Base-by-base conservation (phyloP, 2,113 vertebrate species). In the Proteles cristata region DNA sequence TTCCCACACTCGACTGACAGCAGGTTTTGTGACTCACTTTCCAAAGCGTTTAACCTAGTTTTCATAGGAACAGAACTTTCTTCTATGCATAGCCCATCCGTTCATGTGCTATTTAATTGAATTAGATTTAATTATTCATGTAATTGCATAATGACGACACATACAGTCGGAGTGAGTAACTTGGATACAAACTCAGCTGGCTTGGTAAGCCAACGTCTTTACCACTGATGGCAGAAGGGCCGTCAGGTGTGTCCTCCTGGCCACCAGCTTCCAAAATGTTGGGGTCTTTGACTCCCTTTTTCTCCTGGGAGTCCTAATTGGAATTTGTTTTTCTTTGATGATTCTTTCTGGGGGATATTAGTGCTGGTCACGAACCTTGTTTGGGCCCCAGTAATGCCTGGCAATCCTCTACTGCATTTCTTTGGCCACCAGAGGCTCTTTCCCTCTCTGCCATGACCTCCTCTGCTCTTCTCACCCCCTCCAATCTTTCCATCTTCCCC, bases 51-150 rank as follows among this genome's bases (percentile, higher is more conserved):
- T 86, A 86, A 66, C 73, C 81, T 43, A 43, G 73, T 66, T 93
- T 85, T 94, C 55, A 31, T 25, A 94, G 53, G 65, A 90, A 90
- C 43, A 81, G 65, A 90, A 86, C 53, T 90, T 90, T 85, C 71
- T 93, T 16, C 63, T 28, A 58, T 53, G 45, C 31, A 31, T 12
- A 73, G 33, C 26, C 81, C 10, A 82, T 39, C 25, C 55, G 19
- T 39, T 87, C 50, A 33, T 11, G 55, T 15, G 33, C 45, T 66
- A 35, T 74, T 81, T 74, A 94, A 71, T 86, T 85, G 79, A 43
- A 63, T 74, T 74, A 74, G 73, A 74, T 74, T 74, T 45, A 43
- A 45, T 74, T 74, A 48, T 48, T 76, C 16, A 77, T 77, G 26
- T 16, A 48, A 48, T 55, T 35, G 35, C 21, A 35, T 80, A 63